These are phyloP conservation scores for Drosophila eohydei DNA, from an alignment of 2,888 invertebrate species.

Conservation along the genomic window DNA sequence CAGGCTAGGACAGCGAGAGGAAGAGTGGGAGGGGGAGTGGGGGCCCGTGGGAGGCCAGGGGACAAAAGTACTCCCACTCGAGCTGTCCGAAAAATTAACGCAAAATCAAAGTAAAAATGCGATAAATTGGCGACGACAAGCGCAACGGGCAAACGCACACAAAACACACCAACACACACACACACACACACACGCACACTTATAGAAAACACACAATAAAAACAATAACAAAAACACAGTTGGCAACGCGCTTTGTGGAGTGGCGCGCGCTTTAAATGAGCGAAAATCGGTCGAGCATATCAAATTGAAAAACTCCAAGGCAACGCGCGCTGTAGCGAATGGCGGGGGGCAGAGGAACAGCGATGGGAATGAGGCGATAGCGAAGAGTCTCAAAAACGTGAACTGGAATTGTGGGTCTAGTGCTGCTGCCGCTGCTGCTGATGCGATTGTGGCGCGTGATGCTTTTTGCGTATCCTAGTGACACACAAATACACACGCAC, in stretches of 20 bases:
- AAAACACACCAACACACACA: conserved; percentile 23
- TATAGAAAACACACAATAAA: conserved; percentile 21
- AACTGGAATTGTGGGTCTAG: conserved; percentile 15
- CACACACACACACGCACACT: conserved; percentile 18
- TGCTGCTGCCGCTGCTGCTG: conserved; percentile 14
- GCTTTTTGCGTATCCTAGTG: conserved; percentile 78
- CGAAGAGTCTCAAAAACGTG: conserved; percentile 19
- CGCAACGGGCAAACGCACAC: conserved; percentile 53
- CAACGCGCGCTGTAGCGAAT: conserved; percentile 35
- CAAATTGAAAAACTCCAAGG: conserved; percentile 78
- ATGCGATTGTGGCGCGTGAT: conserved; percentile 65
- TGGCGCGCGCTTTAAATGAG: conserved; percentile 75
- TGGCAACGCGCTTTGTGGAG: conserved; percentile 33
- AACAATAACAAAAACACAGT: conserved; percentile 50
- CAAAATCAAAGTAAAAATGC: conserved; percentile 79
- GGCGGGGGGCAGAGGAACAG: not conserved
- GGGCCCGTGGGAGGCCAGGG: not conserved
- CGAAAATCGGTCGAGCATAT: conserved; percentile 80
- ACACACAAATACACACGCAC: conserved; percentile 69
- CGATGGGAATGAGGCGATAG: conserved; percentile 4
- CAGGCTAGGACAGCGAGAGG: conserved; percentile 13
- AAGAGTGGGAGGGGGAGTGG: not conserved
- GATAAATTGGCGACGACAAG: conserved; percentile 79
- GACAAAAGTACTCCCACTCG: not conserved
- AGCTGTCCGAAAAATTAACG: conserved; percentile 74